Base-by-base conservation (phyloP, 1,140 invertebrate species). In the Venustaconcha ellipsiformis region DNA sequence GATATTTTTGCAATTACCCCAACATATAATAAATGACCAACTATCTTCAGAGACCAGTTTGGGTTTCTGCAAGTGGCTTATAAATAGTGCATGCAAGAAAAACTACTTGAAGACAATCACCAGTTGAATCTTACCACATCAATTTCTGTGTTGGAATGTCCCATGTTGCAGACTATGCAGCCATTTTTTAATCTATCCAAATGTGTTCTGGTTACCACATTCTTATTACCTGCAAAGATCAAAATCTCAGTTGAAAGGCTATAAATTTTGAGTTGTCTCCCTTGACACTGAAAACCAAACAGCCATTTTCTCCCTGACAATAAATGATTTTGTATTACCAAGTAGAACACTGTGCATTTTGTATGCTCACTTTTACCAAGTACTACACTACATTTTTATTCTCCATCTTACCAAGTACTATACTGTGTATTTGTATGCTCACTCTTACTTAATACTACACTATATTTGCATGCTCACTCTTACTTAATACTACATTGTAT, bases 141-240 rank as follows among this genome's bases (percentile, higher is more conserved):
- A 82, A 99, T 97, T 93, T 99, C 97, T 20, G 96, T 99, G 90
- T 99, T 99, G 68, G 96, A 98, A 91, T 99, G 97, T 0, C 97
- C 97, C 96, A 99, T 99, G 91, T 99, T 99, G 90, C 97, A 98
- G 0, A 99, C 94, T 72, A 99, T 96, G 88, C 96, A 97, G 66
- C 97, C 97, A 87, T 95, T 97, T 91, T 98, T 98, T 95, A 99
- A 96, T 84, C 96, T 94, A 90, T 99, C 97, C 95, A 99, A 96
- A 86, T 98, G 96, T 82, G 97, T 95, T 17, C 97, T 92, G 13
- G 95, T 96, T 48, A 99, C 96, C 20, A 99, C 96, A 87, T 97
- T 97, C 91, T 99, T 99, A 89, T 98, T 99, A 57, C 97, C 97
- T 90, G 80, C 12, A 82, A 81, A 64, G 4, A 78, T 48, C 37